Base-by-base conservation (phyloP, 2,888 invertebrate genomes). In the Ormyrus pomaceus region DNA sequence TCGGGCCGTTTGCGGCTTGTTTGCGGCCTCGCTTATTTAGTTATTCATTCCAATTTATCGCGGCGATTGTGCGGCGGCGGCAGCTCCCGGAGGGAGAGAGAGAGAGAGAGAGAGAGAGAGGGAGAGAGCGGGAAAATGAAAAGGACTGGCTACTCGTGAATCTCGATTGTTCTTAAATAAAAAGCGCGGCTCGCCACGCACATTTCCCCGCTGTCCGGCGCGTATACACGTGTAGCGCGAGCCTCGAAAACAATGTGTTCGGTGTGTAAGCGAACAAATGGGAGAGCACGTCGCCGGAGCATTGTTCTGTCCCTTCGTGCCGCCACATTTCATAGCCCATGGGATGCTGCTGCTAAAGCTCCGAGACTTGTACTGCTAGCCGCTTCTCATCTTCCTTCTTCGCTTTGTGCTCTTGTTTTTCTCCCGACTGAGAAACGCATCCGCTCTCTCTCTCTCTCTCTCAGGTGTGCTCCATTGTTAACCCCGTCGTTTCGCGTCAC, bases 241-340 rank as follows among this genome's bases (percentile, higher is more conserved):
- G 50, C 64, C 46, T 58, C 59, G 83, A 82, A 82, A 82, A 84
- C 84, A 84, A 84, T 84, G 84, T 83, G 86, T 86, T 87, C 87
- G 87, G 89, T 87, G 89, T 89, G 69, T 89, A 88, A 84, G 87
- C 86, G 89, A 89, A 90, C 90, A 90, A 90, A 90, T 90, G 88
- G 88, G 88, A 86, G 88, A 88, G 87, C 87, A 72, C 69, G 86
- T 87, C 85, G 84, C 82, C 83, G 84, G 85, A 86, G 88, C 89
- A 89, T 89, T 89, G 89, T 89, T 87, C 87, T 86, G 85, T 85
- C 84, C 83, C 83, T 84, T 85, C 81, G 75, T 83, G 69, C 84
- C 83, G 85, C 84, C 86, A 86, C 87, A 88, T 87, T 89, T 89
- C 89, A 88, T 89, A 88, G 19, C 19, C 86, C 86, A 69, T 73